Base-by-base conservation (phyloP, 2,888 invertebrate genomes). In the Scaptomyza caliginosa region DNA sequence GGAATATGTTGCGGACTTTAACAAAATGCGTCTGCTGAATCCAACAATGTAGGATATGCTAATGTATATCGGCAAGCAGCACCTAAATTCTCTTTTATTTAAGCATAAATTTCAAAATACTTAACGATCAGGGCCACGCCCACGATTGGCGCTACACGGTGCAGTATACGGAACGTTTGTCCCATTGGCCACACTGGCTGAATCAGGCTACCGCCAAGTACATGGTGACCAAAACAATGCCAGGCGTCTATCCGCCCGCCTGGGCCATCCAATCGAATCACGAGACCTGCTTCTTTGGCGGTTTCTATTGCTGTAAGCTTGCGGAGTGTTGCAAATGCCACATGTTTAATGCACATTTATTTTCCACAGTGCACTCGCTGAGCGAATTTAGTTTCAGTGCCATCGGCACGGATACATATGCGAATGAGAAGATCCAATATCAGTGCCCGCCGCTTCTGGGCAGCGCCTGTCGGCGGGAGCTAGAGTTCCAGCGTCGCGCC, bases 1-100 rank as follows among this genome's bases (percentile, higher is more conserved):
- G 95, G 94, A 95, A 89, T 95, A 93, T 90, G 93, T 95, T n/a
- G 94, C 95, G 0, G 95, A 95, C 90, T 95, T 95, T 81, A 94
- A 93, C 81, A 95, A 95, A 88, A 94, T 94, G 93, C 93, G 93
- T 81, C 92, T 92, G 72, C 91, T 95, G 26, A 95, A 95, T 90
- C 95, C 95, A 16, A 94, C 94, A 16, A 94, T 95, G 95, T 95
- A 91, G 93, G 94, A n/a, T 92, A 28, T 17, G 6, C 26, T 8
- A 38, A 11, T 23, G n/a, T 11, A 21, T n/a, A 7, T 10, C 6
- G 21, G 6, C 23, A 50, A 42, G 16, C 34, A 43, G 26, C n/a
- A 36, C 40, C 10, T 48, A 17, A 45, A 3, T 11, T 17, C 2
- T 5, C 8, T 16, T 19, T 40, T 11, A 0, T 11, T 26, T 43